Conservation (phyloP, 2,888 invertebrate species). For the Polydesmus complanatus region DNA sequence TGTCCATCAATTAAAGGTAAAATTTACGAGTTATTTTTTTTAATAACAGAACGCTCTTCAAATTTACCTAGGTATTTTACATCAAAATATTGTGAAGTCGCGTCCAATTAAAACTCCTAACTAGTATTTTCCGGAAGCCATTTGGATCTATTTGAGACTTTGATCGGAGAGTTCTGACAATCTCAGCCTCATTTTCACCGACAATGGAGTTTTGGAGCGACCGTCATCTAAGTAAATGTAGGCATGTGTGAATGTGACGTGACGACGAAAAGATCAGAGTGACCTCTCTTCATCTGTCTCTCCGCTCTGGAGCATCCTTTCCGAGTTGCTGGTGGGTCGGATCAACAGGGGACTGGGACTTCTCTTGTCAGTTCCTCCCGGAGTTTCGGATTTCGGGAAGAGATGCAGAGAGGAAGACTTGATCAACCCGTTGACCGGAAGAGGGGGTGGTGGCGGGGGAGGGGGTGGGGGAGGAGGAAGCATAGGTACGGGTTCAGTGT, state of each 20-base stretch:
- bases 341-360: constrained; percentile 7
- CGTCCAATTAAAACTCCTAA: too few relatives aligned
- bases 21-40: too few relatives aligned
- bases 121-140: too few relatives aligned
- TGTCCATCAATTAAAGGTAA: too few relatives aligned
- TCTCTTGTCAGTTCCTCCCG: neutral
- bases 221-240: neutral
- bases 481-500: neutral
- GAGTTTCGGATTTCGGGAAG: neutral
- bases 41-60: too few relatives aligned
- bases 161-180: neutral
- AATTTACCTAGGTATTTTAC: too few relatives aligned
- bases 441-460: neutral
- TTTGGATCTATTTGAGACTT: neutral
- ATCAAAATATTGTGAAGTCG: too few relatives aligned
- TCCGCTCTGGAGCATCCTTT: constrained; percentile 4
- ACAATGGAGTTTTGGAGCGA: neutral
- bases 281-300: constrained; percentile 5
- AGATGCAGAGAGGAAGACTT: neutral
- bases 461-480: neutral
- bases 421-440: neutral
- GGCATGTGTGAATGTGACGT: neutral
- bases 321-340: constrained; percentile 2
- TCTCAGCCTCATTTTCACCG: neutral
- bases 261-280: constrained; percentile 2